Conservation (phyloP, 2,113 vertebrate species). For the Oryctolagus cuniculus region mOryCun1.1 NC_091438.1:65788001-65788500, state of each 20-base stretch:
- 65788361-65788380: neutral
- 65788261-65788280: neutral
- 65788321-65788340: slow-evolving; percentile 5
- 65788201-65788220: neutral
- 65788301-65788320: neutral
- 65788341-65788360: neutral
- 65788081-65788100: neutral
- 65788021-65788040: neutral
- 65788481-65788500: slow-evolving; percentile 8
- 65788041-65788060: neutral
- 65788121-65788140: neutral
- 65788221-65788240: neutral
- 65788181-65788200: neutral
- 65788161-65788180: neutral
- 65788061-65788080: neutral
- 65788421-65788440: neutral
- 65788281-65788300: neutral
- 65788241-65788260: slow-evolving; percentile 1
- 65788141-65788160: neutral
- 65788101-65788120: neutral
- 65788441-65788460: neutral
- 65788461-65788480: neutral
- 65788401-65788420: neutral
- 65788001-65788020: neutral
- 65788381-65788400: neutral